Conservation (phyloP, 2,113 vertebrate species). For the Sterna hirundo region DNA sequence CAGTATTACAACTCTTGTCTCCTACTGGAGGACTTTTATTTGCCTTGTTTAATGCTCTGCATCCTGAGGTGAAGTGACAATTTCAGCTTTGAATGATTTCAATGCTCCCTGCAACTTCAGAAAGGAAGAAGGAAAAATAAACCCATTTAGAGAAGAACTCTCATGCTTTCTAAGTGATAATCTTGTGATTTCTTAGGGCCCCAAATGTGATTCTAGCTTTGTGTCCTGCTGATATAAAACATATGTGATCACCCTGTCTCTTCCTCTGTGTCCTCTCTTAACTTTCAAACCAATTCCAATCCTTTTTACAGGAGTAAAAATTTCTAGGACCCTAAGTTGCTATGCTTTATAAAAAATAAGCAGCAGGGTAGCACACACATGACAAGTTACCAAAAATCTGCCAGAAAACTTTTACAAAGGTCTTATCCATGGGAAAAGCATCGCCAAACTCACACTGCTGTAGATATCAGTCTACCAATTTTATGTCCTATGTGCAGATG, state of each 20-base stretch:
- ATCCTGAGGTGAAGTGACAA: not conserved
- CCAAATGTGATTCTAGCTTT: not conserved
- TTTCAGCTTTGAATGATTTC: not conserved
- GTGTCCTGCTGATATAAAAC: not conserved
- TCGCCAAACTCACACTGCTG: not conserved
- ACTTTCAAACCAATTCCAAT: not conserved
- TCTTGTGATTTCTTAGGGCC: not conserved
- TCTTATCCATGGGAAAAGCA: not conserved
- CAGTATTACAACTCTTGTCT: not conserved
- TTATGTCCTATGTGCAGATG: fast-evolving
- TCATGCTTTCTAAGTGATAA: not conserved
- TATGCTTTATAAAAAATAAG: not conserved
- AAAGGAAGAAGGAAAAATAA: not conserved
- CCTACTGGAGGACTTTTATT: not conserved
- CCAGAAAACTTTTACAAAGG: not conserved
- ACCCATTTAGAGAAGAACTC: not conserved
- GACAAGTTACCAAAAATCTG: not conserved
- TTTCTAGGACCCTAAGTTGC: not conserved
- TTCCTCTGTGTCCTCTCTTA: not conserved
- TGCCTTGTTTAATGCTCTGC: not conserved
- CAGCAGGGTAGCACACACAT: not conserved
- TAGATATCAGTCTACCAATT: not conserved
- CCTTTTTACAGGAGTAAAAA: not conserved
- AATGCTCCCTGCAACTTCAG: not conserved
- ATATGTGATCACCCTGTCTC: not conserved